These are phyloP conservation scores for Amblyraja radiata DNA, from an alignment of 2,797 vertebrate genomes.

Conservation along the genomic window DNA sequence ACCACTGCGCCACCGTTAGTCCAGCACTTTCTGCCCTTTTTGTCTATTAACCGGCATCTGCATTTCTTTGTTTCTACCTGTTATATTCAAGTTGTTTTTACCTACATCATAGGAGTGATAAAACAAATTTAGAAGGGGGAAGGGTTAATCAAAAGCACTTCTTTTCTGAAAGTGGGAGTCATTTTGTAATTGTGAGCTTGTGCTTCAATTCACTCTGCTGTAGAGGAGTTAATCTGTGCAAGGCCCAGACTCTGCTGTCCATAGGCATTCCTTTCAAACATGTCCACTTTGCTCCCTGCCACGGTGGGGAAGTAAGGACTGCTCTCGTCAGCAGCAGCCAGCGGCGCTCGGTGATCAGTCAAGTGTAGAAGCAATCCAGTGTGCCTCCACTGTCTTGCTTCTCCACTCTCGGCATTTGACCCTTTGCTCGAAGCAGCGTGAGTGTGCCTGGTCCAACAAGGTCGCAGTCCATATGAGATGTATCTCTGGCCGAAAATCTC, in stretches of 20 bases:
- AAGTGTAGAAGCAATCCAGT: neutral
- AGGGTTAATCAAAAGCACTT: neutral
- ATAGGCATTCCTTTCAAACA: neutral
- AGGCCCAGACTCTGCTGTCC: neutral
- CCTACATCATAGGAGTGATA: no score
- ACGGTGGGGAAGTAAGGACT: neutral
- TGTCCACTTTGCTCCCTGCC: neutral
- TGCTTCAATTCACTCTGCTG: neutral
- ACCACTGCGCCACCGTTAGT: no score
- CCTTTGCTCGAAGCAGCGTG: neutral
- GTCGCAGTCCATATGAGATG: neutral
- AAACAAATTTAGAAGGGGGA: neutral
- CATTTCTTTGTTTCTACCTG: no score
- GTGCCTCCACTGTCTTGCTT: neutral
- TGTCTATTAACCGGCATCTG: no score
- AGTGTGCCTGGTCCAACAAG: neutral
- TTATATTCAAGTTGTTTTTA: no score
- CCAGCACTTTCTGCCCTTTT: no score
- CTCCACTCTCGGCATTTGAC: neutral
- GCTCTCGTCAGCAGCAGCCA: slow-evolving; percentile 1
- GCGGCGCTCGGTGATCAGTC: neutral
- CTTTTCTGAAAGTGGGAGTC: neutral
- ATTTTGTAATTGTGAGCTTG: neutral
- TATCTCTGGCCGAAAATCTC: no score
- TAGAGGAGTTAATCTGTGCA: neutral